Evolutionary conservation across 37 sponge, comb jelly and placozoan genomes (phyloP), one percentile per base, ranked within the genome.

Genomic region (Oscarella lobularis): DNA sequence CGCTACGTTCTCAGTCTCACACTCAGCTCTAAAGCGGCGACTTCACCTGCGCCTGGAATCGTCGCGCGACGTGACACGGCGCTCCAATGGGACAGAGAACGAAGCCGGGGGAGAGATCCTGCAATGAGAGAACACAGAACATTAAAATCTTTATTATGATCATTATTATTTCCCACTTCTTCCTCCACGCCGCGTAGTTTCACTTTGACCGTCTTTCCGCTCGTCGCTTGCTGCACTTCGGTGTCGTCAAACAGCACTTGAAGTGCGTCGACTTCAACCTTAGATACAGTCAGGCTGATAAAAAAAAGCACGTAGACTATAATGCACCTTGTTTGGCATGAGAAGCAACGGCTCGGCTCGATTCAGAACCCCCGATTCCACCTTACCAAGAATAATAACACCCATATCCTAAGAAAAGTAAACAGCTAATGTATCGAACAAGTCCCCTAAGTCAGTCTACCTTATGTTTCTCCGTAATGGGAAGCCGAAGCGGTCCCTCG

Each of bases 291-390:
- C 20, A 20, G 60, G 60, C 14, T 48, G 20, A 48, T 9, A 48
- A 48, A 48, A 48, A 48, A 20, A 48, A 48, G 20, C 60, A 48
- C 60, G 14, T 48, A 27, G 60, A 27, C 20, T 48, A 48, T 48
- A 33, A 73, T 48, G 74, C 76, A 95, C 96, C 84, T 83, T 90
- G 82, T 98, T 98, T 20, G 99, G 99, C 99, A 98, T 93, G 37
- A 98, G 66, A 54, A 88, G 33, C 41, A 98, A 77, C n/a, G 67
- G 34, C 36, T 85, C 41, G 60, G 92, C 95, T 66, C 88, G 86
- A 38, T 29, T 32, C 20, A 94, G 69, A 9, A 66, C 74, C 2
- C 99, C 99, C 3, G 89, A 85, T 41, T 94, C 92, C n/a, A 98
- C 72, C 78, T 90, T 93, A 3, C 99, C 99, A 83, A 94, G 76